These are phyloP conservation scores for Aproaerema taeniolella DNA, from an alignment of 2,888 invertebrate species.

Conservation along the genomic window DNA sequence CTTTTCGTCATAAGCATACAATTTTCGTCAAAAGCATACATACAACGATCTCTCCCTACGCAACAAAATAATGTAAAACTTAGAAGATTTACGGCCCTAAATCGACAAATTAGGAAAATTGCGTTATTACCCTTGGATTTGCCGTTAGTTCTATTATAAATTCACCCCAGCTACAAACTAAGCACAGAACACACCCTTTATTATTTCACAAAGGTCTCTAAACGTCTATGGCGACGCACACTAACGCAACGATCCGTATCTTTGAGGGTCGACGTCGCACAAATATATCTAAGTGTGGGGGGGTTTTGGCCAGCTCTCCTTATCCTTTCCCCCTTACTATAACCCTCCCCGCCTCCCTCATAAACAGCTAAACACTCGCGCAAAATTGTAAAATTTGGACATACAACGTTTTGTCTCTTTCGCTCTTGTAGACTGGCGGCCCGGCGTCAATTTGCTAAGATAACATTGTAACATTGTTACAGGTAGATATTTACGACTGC, in stretches of 20 bases:
- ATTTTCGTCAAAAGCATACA: too few species aligned
- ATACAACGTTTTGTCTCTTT: constrained; percentile 46
- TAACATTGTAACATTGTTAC: constrained; percentile 50
- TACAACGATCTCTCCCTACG: too few species aligned
- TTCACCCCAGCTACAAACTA: constrained; percentile 35
- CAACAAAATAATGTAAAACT: too few species aligned
- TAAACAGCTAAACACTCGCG: constrained; percentile 69
- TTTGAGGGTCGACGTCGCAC: constrained; percentile 53
- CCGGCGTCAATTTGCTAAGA: constrained; percentile 67
- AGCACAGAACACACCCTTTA: constrained; percentile 44
- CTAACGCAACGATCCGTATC: constrained; percentile 51
- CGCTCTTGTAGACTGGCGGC: too few species aligned
- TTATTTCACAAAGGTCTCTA: constrained; percentile 56
- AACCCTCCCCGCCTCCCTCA: constrained; percentile 43
- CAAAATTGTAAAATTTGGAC: constrained; percentile 68
- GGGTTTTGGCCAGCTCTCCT: constrained; percentile 60
- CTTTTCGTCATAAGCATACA: too few species aligned
- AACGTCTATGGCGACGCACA: constrained; percentile 39
- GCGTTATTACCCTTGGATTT: constrained; percentile 7
- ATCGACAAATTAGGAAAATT: constrained; percentile 6
- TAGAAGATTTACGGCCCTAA: background rate
- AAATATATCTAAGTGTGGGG: constrained; percentile 69
- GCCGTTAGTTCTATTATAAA: constrained; percentile 19
- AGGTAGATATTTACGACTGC: constrained; percentile 55
- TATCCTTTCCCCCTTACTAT: constrained; percentile 66